Evolutionary conservation across 2,888 invertebrate genomes (phyloP).

Genomic region (Germaria angustata): DNA sequence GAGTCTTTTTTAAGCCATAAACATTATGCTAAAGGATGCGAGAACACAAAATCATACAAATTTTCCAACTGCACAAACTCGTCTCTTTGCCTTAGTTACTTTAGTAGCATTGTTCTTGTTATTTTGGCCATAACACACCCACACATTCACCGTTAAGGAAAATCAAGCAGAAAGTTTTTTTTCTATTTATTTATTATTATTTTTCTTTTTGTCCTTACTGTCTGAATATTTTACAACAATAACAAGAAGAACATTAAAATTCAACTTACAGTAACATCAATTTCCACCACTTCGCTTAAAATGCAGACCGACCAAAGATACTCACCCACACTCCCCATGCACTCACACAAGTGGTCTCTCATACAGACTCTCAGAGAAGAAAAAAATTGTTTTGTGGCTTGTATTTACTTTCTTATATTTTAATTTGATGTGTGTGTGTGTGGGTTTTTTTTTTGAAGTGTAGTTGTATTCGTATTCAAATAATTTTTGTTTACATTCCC

Average conservation of each 20-base stretch:
- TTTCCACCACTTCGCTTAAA: conserved; percentile 39
- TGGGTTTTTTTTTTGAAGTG: neutral
- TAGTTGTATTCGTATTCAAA: conserved; percentile 36
- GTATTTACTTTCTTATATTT: conserved; percentile 29
- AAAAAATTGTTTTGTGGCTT: conserved; percentile 16
- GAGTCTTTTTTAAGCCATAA: conserved; percentile 63
- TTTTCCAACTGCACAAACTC: conserved; percentile 67
- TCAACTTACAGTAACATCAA: conserved; percentile 36
- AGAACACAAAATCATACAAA: conserved; percentile 37
- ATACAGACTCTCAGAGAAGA: conserved; percentile 37
- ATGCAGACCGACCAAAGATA: neutral
- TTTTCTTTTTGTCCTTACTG: conserved; percentile 19
- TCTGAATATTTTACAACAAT: conserved; percentile 42
- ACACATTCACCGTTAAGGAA: conserved; percentile 5
- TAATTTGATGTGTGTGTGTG: neutral
- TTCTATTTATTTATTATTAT: neutral
- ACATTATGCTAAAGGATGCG: conserved; percentile 57
- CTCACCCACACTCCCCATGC: conserved; percentile 42
- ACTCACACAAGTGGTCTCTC: conserved; percentile 33
- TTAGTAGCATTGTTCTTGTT: conserved; percentile 20
- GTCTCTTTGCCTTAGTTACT: conserved; percentile 46
- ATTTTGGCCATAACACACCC: conserved; percentile 44
- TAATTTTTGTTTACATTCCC: conserved; percentile 54
- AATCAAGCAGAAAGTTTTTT: neutral
- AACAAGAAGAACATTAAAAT: conserved; percentile 7